These are phyloP conservation scores for Poecile atricapillus DNA, from an alignment of 2,113 vertebrate genomes.

Conservation along the genomic window DNA sequence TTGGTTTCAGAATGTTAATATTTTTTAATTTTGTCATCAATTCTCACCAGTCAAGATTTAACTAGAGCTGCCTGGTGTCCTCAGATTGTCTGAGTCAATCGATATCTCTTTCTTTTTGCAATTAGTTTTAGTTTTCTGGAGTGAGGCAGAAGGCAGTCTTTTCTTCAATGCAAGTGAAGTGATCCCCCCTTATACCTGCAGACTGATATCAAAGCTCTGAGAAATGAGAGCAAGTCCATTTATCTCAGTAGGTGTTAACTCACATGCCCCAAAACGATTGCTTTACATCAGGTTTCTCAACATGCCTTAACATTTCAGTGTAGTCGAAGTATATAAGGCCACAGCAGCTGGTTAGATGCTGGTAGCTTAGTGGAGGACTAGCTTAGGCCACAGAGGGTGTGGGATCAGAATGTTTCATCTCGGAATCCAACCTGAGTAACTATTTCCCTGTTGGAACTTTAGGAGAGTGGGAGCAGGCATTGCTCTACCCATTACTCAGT, in stretches of 20 bases:
- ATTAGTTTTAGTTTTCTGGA: not conserved
- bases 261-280: not conserved
- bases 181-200: not conserved
- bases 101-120: not conserved
- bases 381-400: not conserved
- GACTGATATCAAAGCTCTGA: not conserved
- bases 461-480: not conserved
- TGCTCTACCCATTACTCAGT: accelerated
- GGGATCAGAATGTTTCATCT: not conserved
- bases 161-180: not conserved
- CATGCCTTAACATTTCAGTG: not conserved
- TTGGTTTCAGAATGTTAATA: not conserved
- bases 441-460: not conserved
- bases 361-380: not conserved
- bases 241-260: not conserved
- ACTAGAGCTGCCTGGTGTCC: not conserved
- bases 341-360: not conserved
- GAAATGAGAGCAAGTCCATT: not conserved
- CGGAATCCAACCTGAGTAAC: not conserved
- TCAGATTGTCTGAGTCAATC: not conserved
- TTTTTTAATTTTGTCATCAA: not conserved
- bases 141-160: not conserved
- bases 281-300: not conserved
- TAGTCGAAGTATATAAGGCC: not conserved
- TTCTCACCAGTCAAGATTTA: not conserved